Evolutionary conservation across 92 coral and sea anemone genomes (phyloP), one percentile per base, ranked within the genome.

Genomic region (Chrysogorgia sp.): DNA sequence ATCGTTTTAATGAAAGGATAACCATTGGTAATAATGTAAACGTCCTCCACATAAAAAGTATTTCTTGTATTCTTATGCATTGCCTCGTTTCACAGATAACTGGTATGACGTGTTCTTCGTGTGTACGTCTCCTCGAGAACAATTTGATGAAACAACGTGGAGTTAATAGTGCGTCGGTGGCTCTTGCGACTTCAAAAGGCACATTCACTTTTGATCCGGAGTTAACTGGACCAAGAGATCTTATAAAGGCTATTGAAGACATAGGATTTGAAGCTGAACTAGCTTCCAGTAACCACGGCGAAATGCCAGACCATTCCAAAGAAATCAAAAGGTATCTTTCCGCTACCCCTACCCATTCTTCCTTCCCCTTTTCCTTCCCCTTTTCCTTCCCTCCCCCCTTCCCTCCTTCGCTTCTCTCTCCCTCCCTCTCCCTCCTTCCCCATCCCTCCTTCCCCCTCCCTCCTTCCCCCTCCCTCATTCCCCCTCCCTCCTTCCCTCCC

Each of bases 81-180:
- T n/a, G n/a, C n/a, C n/a, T n/a, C n/a, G n/a, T 74, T 58, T 59
- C 40, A 1, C 80, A 93, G 98, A 93, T 93, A 7, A 80, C 82
- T 33, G 97, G 97, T 0, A 93, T 93, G 98, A 93, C 98, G 0
- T 93, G 97, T 40, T 89, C 98, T 12, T 93, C 98, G 0, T 93
- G 98, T 75, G 98, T 93, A 22, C 98, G 91, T 75, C 86, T 84
- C 21, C 89, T 93, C 26, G 98, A 93, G 69, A 89, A 92, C 53
- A 91, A 82, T 72, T 71, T 93, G 58, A 82, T 67, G 58, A 89
- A 92, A 76, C 87, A 71, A 20, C 87, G 75, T 1, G 98, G 98
- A n/a, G 84, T 93, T 70, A 78, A 77, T 22, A 55, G 77, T 28
- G 97, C 91, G 6, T 93, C 98, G 10, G 98, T 93, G 79, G 97